A percentile compares a stretch with the other conserved stretches of the same genome.
phyloP scores from a whole-genome alignment of 2,797 vertebrate species.

The Odontamblyopus lacepedii region DNA sequence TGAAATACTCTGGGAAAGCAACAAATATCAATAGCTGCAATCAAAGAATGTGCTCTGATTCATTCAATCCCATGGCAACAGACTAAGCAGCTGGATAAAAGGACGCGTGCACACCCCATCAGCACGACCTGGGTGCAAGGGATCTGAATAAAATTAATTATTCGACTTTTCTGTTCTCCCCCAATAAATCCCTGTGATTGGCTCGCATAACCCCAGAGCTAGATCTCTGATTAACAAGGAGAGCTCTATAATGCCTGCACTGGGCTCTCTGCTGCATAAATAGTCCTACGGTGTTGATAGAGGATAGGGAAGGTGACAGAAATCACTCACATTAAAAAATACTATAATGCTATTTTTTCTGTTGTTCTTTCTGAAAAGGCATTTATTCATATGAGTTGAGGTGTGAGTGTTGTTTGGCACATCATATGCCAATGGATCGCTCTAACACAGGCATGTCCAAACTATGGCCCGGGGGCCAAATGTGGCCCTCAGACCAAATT shows the following conservation, averaged over 20 bases:
- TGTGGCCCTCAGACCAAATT: no score
- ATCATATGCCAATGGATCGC: constrained; percentile 33
- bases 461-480: no score
- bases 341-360: constrained; percentile 7
- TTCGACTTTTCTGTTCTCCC: constrained; percentile 42
- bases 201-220: constrained; percentile 41
- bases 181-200: constrained; percentile 60
- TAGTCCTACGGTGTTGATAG: constrained; percentile 27
- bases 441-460: background rate
- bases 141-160: constrained; percentile 72
- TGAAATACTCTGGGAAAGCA: constrained; percentile 26
- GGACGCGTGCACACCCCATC: constrained; percentile 25
- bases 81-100: constrained; percentile 39
- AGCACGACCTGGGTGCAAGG: constrained; percentile 39
- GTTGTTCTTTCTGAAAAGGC: constrained; percentile 13
- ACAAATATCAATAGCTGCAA: constrained; percentile 31
- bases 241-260: constrained; percentile 53
- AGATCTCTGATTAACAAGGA: constrained; percentile 63
- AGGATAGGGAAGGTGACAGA: constrained; percentile 28
- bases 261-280: constrained; percentile 59
- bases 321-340: constrained; percentile 35
- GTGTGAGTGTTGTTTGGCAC: constrained; percentile 17
- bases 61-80: constrained; percentile 8
- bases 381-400: constrained; percentile 1
- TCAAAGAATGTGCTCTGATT: constrained; percentile 13